Conservation (phyloP, 2,113 vertebrate species). For the Perca flavescens region DNA sequence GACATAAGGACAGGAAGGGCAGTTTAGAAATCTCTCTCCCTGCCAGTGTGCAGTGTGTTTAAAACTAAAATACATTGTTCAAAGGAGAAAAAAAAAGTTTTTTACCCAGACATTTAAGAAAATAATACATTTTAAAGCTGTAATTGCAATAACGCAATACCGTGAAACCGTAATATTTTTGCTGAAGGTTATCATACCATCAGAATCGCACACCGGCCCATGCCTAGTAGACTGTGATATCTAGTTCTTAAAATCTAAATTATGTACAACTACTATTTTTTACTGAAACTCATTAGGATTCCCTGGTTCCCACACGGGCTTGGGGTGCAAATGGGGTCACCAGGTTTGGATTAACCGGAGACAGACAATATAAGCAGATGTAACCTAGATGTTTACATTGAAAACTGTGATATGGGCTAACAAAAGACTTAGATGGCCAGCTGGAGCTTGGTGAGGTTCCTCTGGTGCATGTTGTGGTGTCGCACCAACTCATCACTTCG, state of each 20-base stretch:
- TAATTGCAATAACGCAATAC: too few relatives aligned
- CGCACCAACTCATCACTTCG: constrained; percentile 97
- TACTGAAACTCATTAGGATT: background rate
- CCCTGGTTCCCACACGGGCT: constrained; percentile 2
- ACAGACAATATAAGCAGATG: constrained; percentile 5
- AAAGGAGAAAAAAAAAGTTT: too few relatives aligned
- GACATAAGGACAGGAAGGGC: too few relatives aligned
- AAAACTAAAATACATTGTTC: too few relatives aligned
- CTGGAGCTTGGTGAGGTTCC: constrained; percentile 99
- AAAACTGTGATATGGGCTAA: background rate
- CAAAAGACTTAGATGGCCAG: constrained; percentile 88
- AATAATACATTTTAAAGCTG: too few relatives aligned
- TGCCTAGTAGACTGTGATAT: background rate
- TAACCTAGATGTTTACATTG: constrained; percentile 10
- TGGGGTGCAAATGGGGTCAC: background rate
- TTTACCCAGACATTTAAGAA: too few relatives aligned
- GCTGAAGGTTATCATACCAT: too few relatives aligned
- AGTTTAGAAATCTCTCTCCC: too few relatives aligned
- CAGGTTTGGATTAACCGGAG: constrained; percentile 2
- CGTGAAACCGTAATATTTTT: too few relatives aligned
- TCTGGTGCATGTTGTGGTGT: constrained; percentile 99
- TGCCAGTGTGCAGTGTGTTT: too few relatives aligned
- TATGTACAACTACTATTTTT: background rate
- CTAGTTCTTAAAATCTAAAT: background rate
- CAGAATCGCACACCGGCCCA: too few relatives aligned